These are phyloP conservation scores for Ferdinandea cuprea DNA, from an alignment of 2,888 invertebrate species.

Conservation along the genomic window DNA sequence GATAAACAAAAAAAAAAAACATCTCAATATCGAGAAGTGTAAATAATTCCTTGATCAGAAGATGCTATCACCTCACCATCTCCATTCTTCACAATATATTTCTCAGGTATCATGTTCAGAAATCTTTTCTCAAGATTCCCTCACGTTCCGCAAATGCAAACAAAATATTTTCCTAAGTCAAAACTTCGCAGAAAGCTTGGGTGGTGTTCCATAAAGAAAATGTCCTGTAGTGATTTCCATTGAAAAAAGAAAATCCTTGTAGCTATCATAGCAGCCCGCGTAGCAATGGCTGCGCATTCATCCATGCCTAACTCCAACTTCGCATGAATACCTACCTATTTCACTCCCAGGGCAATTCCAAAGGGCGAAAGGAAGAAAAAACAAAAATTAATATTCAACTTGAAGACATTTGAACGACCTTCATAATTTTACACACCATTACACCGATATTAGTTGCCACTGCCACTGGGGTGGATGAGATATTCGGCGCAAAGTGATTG, in stretches of 20 bases:
- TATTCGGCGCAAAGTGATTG: slow-evolving; percentile 37
- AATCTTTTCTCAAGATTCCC: slow-evolving; percentile 51
- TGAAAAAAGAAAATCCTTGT: slow-evolving; percentile 14
- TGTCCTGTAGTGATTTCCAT: slow-evolving; percentile 53
- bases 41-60: slow-evolving; percentile 31
- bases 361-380: slow-evolving; percentile 8
- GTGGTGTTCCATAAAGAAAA: slow-evolving; percentile 51
- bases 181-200: slow-evolving; percentile 32
- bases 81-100: neutral
- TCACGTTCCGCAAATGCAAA: slow-evolving; percentile 55
- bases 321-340: slow-evolving; percentile 17
- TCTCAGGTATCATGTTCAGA: slow-evolving; percentile 52
- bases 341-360: slow-evolving; percentile 46
- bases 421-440: slow-evolving; percentile 75
- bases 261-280: slow-evolving; percentile 44
- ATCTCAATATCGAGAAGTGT: slow-evolving; percentile 33
- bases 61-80: neutral
- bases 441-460: slow-evolving; percentile 71
- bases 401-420: slow-evolving; percentile 74
- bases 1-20: neutral
- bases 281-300: slow-evolving; percentile 63
- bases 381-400: slow-evolving; percentile 74
- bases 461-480: slow-evolving; percentile 28
- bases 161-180: slow-evolving; percentile 54
- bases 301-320: slow-evolving; percentile 51